Evolutionary conservation across 2,888 invertebrate species (phyloP).

Genomic region (Monochamus alternatus): DNA sequence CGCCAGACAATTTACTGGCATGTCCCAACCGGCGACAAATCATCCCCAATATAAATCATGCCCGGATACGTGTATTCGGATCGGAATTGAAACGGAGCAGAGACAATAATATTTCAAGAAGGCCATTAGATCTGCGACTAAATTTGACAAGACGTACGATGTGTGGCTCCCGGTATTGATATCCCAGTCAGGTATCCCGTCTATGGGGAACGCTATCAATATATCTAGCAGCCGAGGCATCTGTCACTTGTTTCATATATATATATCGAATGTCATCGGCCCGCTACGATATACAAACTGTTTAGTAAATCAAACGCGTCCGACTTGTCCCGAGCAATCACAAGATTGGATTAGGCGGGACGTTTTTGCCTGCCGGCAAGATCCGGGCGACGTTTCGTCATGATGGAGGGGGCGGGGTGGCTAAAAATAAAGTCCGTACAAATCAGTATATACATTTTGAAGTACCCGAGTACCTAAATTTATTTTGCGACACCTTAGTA

Average conservation of each 20-base stretch:
- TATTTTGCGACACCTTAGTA: too few species aligned
- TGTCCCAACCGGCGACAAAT: slow-evolving; percentile 43
- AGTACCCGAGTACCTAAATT: too few species aligned
- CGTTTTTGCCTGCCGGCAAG: slow-evolving; percentile 34
- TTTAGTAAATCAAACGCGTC: slow-evolving; percentile 62
- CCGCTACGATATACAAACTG: slow-evolving; percentile 49
- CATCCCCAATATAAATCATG: slow-evolving; percentile 51
- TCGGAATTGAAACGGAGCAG: slow-evolving; percentile 56
- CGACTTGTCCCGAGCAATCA: slow-evolving; percentile 56
- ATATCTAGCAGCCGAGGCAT: slow-evolving; percentile 62
- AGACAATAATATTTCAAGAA: slow-evolving; percentile 66
- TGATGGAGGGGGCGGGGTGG: not conserved
- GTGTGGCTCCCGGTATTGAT: slow-evolving; percentile 65
- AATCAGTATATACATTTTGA: not conserved
- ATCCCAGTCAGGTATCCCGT: slow-evolving; percentile 66
- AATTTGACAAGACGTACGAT: slow-evolving; percentile 67
- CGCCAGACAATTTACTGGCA: slow-evolving; percentile 11
- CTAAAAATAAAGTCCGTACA: not conserved
- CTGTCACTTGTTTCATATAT: slow-evolving; percentile 63
- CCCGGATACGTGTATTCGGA: slow-evolving; percentile 47
- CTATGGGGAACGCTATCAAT: slow-evolving; percentile 65
- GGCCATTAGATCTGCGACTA: slow-evolving; percentile 65
- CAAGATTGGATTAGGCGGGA: slow-evolving; percentile 52
- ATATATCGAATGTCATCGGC: slow-evolving; percentile 62
- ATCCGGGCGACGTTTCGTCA: slow-evolving; percentile 5